A percentile compares a stretch with the other conserved stretches of the same genome.
Conservation (phyloP, 2,888 invertebrate species). For the Petrophora chlorosata region DNA sequence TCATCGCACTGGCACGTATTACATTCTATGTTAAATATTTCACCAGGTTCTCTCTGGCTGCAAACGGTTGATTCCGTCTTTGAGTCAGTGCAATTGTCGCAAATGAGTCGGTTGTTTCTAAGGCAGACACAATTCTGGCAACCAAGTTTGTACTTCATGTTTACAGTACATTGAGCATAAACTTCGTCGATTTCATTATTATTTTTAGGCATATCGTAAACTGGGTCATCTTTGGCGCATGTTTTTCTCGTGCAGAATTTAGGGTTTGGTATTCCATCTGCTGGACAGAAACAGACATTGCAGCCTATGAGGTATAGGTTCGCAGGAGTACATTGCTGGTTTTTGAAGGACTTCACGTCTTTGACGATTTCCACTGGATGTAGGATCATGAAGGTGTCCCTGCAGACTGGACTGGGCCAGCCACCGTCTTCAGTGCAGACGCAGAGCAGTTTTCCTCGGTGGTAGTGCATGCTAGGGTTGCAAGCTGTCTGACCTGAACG, state of each 20-base stretch:
- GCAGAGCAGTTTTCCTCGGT: constrained; percentile 54
- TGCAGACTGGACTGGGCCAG: constrained; percentile 72
- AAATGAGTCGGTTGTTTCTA: constrained; percentile 71
- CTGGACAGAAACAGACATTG: constrained; percentile 66
- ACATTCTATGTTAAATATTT: constrained; percentile 72
- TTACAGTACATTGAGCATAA: constrained; percentile 64
- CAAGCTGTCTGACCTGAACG: constrained; percentile 52
- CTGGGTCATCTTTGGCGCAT: constrained; percentile 50
- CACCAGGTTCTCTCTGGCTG: constrained; percentile 44
- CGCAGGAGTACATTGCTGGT: constrained; percentile 49
- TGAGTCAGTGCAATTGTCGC: constrained; percentile 59
- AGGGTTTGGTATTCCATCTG: constrained; percentile 47
- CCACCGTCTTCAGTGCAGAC: constrained; percentile 64
- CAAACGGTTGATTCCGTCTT: constrained; percentile 1
- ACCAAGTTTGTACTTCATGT: constrained; percentile 70
- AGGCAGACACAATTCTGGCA: constrained; percentile 81
- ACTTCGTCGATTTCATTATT: constrained; percentile 44
- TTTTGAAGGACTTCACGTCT: constrained; percentile 29
- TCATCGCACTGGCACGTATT: constrained; percentile 80
- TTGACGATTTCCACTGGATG: constrained; percentile 52
- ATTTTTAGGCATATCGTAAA: constrained; percentile 22
- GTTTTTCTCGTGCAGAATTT: constrained; percentile 55
- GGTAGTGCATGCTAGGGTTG: constrained; percentile 60
- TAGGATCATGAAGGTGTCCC: constrained; percentile 62
- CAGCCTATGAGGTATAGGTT: constrained; percentile 64